Evolutionary conservation across 1,140 invertebrate species (phyloP).

Genomic region (Gryllus bimaculatus): DNA sequence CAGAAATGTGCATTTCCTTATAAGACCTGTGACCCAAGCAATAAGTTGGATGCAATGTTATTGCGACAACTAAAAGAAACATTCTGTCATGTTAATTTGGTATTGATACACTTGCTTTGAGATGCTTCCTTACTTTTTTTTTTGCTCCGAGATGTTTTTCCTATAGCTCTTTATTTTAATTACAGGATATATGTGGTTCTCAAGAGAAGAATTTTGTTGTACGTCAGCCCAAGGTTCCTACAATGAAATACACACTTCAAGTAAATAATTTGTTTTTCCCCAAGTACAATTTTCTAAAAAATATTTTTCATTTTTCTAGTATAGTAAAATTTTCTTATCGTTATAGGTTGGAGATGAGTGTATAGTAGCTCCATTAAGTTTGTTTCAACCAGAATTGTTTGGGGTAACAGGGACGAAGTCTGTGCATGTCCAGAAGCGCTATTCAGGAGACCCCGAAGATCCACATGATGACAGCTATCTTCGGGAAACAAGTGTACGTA

Average conservation of each 20-base stretch:
- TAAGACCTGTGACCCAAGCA: slow-evolving; percentile 59
- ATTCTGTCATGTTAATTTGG: slow-evolving; percentile 82
- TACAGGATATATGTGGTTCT: slow-evolving; percentile 70
- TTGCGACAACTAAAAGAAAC: slow-evolving; percentile 79
- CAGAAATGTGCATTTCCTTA: slow-evolving; percentile 85
- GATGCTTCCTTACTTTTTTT: no score
- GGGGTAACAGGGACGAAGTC: slow-evolving; percentile 67
- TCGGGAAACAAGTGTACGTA: slow-evolving; percentile 68
- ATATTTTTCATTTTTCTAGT: neutral
- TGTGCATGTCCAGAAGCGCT: slow-evolving; percentile 61
- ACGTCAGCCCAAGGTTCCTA: slow-evolving; percentile 57
- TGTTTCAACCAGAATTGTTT: slow-evolving; percentile 84
- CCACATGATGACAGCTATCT: slow-evolving; percentile 89
- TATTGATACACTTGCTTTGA: slow-evolving; percentile 27
- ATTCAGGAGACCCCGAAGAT: slow-evolving; percentile 79
- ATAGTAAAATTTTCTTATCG: slow-evolving; percentile 15
- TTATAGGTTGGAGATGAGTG: slow-evolving; percentile 84
- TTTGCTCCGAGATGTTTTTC: no score
- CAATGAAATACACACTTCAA: slow-evolving; percentile 61
- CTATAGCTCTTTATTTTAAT: neutral
- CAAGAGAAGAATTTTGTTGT: slow-evolving; percentile 70
- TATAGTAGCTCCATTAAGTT: slow-evolving; percentile 77
- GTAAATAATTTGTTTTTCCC: slow-evolving; percentile 25
- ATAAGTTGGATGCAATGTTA: slow-evolving; percentile 60
- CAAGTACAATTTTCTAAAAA: neutral